A percentile compares a stretch with the other conserved stretches of the same genome.
These are phyloP conservation scores for Eurystomus glaucurus DNA, from an alignment of 2,797 vertebrate species.

Conservation along the genomic window DNA sequence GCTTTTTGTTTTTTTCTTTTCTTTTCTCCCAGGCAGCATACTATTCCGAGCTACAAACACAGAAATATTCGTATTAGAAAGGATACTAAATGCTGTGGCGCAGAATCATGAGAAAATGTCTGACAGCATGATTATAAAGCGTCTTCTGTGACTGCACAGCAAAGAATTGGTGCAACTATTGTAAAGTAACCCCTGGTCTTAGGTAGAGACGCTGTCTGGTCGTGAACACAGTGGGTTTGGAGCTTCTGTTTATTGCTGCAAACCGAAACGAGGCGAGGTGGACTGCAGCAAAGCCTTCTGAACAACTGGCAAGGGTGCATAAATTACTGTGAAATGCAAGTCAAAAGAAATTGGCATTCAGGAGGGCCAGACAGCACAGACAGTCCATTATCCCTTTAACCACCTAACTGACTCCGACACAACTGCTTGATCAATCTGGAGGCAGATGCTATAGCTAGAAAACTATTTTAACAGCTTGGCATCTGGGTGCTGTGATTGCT, in stretches of 20 bases:
- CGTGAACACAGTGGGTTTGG: rapidly evolving
- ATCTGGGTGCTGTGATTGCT: conserved; percentile 22
- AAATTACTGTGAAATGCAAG: conserved; percentile 56
- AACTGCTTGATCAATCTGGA: conserved; percentile 59
- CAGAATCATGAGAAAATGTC: conserved; percentile 9
- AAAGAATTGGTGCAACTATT: not conserved
- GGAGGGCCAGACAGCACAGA: conserved; percentile 29
- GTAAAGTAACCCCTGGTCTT: not conserved
- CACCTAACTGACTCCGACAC: conserved; percentile 65
- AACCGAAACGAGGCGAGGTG: not conserved
- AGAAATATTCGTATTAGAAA: conserved; percentile 49
- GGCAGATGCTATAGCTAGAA: conserved; percentile 46
- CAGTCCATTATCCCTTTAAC: conserved; percentile 74
- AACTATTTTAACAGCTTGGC: conserved; percentile 24
- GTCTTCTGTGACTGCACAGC: not conserved
- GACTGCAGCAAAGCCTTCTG: not conserved
- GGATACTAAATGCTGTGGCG: conserved; percentile 14
- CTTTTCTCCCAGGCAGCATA: not conserved
- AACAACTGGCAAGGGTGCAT: conserved; percentile 39
- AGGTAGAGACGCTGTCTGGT: not conserved
- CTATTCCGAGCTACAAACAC: conserved; percentile 9
- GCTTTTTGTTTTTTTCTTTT: not conserved
- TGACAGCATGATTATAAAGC: conserved; percentile 18
- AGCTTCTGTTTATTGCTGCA: not conserved
- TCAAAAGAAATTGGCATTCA: conserved; percentile 71